Base-by-base conservation (phyloP, 1,140 invertebrate genomes). In the fruit fly (Drosophila melanogaster) region DNA sequence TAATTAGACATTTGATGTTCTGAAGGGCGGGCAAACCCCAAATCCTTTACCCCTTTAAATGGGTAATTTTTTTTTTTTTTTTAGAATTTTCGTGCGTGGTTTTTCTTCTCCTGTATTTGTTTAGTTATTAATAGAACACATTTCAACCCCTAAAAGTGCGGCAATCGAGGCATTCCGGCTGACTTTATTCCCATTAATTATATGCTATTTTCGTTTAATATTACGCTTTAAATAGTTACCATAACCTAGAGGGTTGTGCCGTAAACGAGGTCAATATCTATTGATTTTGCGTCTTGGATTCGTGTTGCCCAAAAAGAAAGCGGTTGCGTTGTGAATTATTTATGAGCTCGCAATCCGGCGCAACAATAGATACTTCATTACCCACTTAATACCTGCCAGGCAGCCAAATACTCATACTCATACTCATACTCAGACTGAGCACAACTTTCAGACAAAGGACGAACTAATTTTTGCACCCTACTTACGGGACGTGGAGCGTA, bases 161-260 rank as follows among this genome's bases (percentile, higher is more conserved):
- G 30, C 44, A 46, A 55, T 54, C 66, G 49, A 60, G 12, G 8
- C 35, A 37, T 37, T 50, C 38, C 70, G 69, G 59, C 59, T 75
- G 75, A n/a, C 51, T 62, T 38, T 70, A 50, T 77, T 77, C 75
- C 64, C 75, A 77, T 77, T 77, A 77, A 77, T 77, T 77, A 77
- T 77, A 35, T 77, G 56, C 64, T 77, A 77, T 77, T 77, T 77
- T 44, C 12, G 65, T 57, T 62, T 62, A 33, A 24, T 30, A 30
- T 30, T 30, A 33, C 37, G 37, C 37, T 47, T 70, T 50, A 64
- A 43, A 60, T 60, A 64, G 57, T 61, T 44, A 30, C 33, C 38
- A 30, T 47, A 15, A 50, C 3, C 14, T 11, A 24, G n/a, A 8
- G 19, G 19, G 19, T 5, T 38, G 37, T 4, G 30, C 10, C 35